Evolutionary conservation across 2,888 invertebrate genomes (phyloP).

Genomic region (Eupithecia insigniata): DNA sequence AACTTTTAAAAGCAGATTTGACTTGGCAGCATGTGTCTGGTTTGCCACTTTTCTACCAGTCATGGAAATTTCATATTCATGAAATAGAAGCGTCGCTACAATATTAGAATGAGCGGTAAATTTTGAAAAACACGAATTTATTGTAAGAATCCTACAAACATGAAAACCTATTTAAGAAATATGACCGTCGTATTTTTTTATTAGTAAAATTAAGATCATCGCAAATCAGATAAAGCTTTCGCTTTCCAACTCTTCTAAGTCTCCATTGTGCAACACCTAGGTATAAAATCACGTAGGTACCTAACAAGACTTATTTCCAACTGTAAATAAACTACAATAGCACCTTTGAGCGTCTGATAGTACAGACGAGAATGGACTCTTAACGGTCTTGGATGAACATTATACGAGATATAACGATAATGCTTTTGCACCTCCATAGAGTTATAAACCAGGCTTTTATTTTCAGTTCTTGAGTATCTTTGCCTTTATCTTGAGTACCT

Average conservation of each 20-base stretch:
- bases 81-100: too few species aligned
- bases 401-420: constrained; percentile 48
- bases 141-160: too few species aligned
- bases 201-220: too few species aligned
- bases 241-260: background rate
- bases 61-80: too few species aligned
- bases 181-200: too few species aligned
- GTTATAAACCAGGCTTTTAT: constrained; percentile 33
- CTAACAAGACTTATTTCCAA: constrained; percentile 6
- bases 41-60: too few species aligned
- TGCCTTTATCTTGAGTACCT: constrained; percentile 14
- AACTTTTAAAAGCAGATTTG: background rate
- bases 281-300: background rate
- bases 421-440: constrained; percentile 34
- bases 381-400: constrained; percentile 38
- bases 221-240: background rate
- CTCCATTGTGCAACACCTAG: background rate
- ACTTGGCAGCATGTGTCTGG: too few species aligned
- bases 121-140: too few species aligned
- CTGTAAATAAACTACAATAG: constrained; percentile 19
- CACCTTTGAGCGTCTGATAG: constrained; percentile 27
- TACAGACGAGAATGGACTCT: constrained; percentile 34
- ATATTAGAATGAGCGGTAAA: too few species aligned
- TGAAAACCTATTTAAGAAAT: too few species aligned
- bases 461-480: constrained; percentile 24